A percentile compares a stretch with the other conserved stretches of the same genome.
Evolutionary conservation across 2,888 invertebrate genomes (phyloP).

Genomic region (Plagodis pulveraria): DNA sequence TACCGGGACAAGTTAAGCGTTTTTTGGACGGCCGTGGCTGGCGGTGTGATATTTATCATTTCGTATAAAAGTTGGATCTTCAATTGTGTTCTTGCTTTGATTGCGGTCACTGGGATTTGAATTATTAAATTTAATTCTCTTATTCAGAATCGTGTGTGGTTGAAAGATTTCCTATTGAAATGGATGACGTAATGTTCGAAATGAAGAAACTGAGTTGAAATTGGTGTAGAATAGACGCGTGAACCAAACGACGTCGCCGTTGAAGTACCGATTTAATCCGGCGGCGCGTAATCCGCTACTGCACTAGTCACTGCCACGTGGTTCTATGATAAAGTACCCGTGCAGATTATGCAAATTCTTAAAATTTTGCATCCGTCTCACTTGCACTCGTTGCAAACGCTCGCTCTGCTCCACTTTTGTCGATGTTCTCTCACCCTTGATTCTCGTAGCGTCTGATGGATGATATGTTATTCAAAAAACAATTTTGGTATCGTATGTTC

Average conservation of each 20-base stretch:
- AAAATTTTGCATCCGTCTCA: conserved; percentile 68
- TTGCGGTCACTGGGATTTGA: conserved; percentile 56
- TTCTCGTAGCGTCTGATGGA: conserved; percentile 78
- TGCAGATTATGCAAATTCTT: conserved; percentile 84
- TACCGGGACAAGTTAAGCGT: conserved; percentile 84
- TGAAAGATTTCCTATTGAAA: conserved; percentile 12
- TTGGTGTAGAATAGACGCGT: conserved; percentile 42
- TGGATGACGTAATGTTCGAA: conserved; percentile 5
- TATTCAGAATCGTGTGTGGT: conserved; percentile 20
- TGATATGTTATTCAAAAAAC: conserved; percentile 84
- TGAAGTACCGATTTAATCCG: conserved; percentile 73
- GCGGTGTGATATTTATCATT: conserved; percentile 82
- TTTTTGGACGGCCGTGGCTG: conserved; percentile 77
- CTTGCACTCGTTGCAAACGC: conserved; percentile 48
- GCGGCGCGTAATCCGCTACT: conserved; percentile 76
- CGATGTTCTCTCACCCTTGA: conserved; percentile 74
- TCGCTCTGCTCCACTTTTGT: conserved; percentile 54
- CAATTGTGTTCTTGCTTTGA: conserved; percentile 71
- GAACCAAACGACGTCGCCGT: conserved; percentile 53
- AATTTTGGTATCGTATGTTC: conserved; percentile 81
- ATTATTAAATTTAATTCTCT: conserved; percentile 35
- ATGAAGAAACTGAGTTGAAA: conserved; percentile 12
- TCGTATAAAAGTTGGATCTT: conserved; percentile 73
- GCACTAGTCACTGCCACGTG: conserved; percentile 85
- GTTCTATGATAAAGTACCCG: conserved; percentile 84